Conservation (phyloP, 2,888 invertebrate genomes). For the Alcis repandata region DNA sequence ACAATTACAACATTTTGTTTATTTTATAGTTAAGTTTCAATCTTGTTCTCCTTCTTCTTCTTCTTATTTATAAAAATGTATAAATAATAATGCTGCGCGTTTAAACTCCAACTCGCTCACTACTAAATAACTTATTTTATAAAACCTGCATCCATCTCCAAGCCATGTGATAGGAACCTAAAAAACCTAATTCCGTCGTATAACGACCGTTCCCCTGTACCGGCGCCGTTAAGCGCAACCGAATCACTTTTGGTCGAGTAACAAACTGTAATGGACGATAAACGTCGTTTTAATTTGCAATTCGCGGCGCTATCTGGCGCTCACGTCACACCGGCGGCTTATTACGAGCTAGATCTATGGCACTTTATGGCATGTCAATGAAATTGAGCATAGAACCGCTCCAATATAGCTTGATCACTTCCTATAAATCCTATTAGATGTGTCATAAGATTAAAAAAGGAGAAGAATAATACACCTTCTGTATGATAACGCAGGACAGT, state of each 20-base stretch:
- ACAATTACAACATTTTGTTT: too few species aligned
- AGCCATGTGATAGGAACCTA: conserved; percentile 21
- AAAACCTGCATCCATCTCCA: neutral
- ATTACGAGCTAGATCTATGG: conserved; percentile 50
- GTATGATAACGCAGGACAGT: too few species aligned
- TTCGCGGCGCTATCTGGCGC: conserved; percentile 64
- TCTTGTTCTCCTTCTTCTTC: too few species aligned
- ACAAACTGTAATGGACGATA: conserved; percentile 72
- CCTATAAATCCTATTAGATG: neutral
- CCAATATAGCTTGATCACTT: neutral
- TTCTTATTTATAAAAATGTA: too few species aligned
- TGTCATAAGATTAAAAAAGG: neutral
- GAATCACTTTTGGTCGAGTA: conserved; percentile 63
- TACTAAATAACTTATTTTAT: neutral
- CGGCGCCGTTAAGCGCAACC: conserved; percentile 48
- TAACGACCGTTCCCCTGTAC: conserved; percentile 36
- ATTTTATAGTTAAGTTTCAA: too few species aligned
- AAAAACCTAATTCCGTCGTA: conserved; percentile 40
- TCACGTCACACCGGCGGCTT: conserved; percentile 57
- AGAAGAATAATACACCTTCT: neutral
- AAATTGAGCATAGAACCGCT: neutral
- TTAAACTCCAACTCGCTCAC: too few species aligned
- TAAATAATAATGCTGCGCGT: too few species aligned
- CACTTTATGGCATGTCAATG: conserved; percentile 29
- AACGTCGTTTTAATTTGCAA: conserved; percentile 74